Evolutionary conservation across 2,888 invertebrate species (phyloP).

Genomic region (Lycocerus yunnanus): DNA sequence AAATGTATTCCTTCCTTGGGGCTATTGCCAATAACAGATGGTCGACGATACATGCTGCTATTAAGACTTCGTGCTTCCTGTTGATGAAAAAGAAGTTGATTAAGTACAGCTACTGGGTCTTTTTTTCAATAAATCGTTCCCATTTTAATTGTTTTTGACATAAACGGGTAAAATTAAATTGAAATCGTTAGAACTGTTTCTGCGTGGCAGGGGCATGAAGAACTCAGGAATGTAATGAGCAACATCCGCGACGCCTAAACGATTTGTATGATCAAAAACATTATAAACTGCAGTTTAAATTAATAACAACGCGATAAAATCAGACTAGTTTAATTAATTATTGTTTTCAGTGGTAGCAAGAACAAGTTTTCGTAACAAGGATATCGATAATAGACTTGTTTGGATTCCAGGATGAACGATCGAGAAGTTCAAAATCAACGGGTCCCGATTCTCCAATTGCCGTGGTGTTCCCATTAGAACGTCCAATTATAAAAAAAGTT

Average conservation of each 20-base stretch:
- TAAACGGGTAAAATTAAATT: not conserved
- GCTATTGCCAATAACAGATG: not conserved
- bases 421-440: not conserved
- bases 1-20: not conserved
- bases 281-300: not conserved
- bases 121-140: not conserved
- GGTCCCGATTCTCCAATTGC: not conserved
- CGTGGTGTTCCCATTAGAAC: not conserved
- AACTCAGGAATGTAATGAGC: not conserved
- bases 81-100: slow-evolving; percentile 2
- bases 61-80: not conserved
- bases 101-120: not conserved
- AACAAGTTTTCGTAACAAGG: not conserved
- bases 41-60: not conserved
- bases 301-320: not conserved
- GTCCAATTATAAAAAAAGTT: not conserved
- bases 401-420: not conserved
- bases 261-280: not conserved
- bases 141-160: not conserved
- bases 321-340: not conserved
- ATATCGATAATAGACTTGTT: not conserved
- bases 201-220: not conserved
- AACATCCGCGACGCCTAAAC: not conserved
- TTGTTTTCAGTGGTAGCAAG: not conserved
- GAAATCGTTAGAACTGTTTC: not conserved